Evolutionary conservation across 2,797 vertebrate genomes (phyloP), one percentile per base, ranked within the genome.

Genomic region (Sebastes ruberrimus): DNA sequence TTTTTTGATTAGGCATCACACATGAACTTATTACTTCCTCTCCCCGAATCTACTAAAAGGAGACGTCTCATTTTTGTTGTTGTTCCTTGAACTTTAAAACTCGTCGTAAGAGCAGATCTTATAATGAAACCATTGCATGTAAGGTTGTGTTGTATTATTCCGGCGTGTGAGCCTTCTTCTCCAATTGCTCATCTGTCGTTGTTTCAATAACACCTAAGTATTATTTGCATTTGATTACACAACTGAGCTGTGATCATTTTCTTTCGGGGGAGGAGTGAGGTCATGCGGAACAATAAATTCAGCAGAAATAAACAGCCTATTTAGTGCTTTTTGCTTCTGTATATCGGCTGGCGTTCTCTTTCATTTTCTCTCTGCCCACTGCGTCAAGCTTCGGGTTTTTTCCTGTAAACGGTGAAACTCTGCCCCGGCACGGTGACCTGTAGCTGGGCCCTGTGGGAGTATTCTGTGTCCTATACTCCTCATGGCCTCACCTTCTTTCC

Each of bases 381-480:
- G 88, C 80, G 33, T 90, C 89, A 90, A 85, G 70, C 52, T 60
- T 63, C 2, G 4, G 1, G 10, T 66, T 82, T 92, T 88, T 92
- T 87, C 91, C 93, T 85, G 90, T 86, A 94, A 95, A 92, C 62
- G 88, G 87, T 93, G 94, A 94, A 94, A 94, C 86, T 88, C 90
- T 74, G 93, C 83, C 88, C 89, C 72, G 10, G 69, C 70, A 46
- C 61, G 1, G 86, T 88, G 90, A 94, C 92, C 93, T 92, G 90
- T 84, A 52, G 86, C 86, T 4, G 30, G 87, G 86, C 92, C 91
- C 94, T 67, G 62, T 5, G 95, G 95, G 95, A 90, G 91, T 94
- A 95, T 95, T 86, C 49, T 66, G 74, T 95, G 88, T 93, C 93
- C 90, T 83, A 20, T 68, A 57, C 80, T 82, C 81, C 81, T 89